Evolutionary conservation across 30 jellyfish, hydroid and myxozoan species (phyloP).

Genomic region (Mastigias papua): DNA sequence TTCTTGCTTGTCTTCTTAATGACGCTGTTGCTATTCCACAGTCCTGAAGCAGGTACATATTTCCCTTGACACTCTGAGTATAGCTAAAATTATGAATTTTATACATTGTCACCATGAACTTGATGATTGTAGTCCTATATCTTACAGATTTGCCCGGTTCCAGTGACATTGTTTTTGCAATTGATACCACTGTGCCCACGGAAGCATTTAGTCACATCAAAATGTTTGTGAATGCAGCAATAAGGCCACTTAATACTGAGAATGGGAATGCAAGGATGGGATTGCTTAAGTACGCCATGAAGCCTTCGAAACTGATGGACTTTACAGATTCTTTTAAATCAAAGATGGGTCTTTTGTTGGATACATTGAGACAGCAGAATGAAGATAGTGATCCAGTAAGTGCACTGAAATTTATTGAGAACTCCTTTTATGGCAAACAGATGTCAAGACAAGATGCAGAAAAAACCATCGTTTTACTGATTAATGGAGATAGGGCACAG

Average conservation of each 20-base stretch:
- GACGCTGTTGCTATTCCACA: no score
- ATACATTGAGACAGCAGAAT: neutral
- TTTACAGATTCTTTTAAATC: slow-evolving; percentile 6
- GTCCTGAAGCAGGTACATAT: no score
- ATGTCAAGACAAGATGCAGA: slow-evolving; percentile 32
- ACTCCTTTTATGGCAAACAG: slow-evolving; percentile 1
- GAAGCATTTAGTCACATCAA: slow-evolving; percentile 30
- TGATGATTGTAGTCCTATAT: no score
- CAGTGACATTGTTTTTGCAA: slow-evolving; percentile 57
- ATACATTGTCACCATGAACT: no score
- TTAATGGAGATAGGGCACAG: slow-evolving; percentile 19
- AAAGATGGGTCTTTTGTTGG: slow-evolving; percentile 12
- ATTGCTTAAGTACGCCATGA: slow-evolving; percentile 34
- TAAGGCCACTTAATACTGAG: slow-evolving; percentile 10
- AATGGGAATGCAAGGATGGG: slow-evolving; percentile 38
- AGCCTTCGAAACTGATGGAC: slow-evolving; percentile 18
- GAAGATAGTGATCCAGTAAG: slow-evolving; percentile 33
- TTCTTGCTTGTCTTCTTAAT: no score
- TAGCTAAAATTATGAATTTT: no score
- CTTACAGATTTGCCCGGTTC: slow-evolving; percentile 39
- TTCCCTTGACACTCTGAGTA: no score
- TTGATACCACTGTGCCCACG: slow-evolving; percentile 44
- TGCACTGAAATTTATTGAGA: slow-evolving; percentile 46
- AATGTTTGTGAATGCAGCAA: slow-evolving; percentile 27
- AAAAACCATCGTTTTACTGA: slow-evolving; percentile 34